Evolutionary conservation across 2,888 invertebrate species (phyloP), one percentile per base, ranked within the genome.

Genomic region (Coenonympha glycerion): DNA sequence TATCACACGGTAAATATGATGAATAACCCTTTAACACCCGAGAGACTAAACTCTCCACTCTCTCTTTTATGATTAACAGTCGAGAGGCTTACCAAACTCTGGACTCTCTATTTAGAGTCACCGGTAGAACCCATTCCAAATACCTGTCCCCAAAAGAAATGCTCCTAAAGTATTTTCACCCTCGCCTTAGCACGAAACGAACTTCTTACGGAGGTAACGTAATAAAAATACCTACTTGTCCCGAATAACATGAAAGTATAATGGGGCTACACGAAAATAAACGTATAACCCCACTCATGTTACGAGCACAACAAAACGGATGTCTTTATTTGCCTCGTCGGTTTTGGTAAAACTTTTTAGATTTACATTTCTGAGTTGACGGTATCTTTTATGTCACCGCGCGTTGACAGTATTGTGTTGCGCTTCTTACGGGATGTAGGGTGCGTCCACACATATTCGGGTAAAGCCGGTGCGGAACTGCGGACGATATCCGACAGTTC

Each of bases 331-430:
- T 22, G 39, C 39, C 6, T 39, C 34, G 24, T 33, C 19, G 24
- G 15, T 48, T 40, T 40, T 18, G 37, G 33, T 49, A 21, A 19
- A 50, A 41, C 37, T 47, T 36, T 19, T 49, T 15, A 48, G 37
- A 53, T 50, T 47, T 50, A 53, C 45, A 50, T 53, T 56, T 50
- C 47, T 47, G 42, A 49, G 49, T 56, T 56, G 55, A 56, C 49
- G 47, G 48, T 45, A 50, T 56, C 40, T 56, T 53, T 56, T 50
- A 53, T 53, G 56, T 56, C 53, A 42, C 50, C 56, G 39, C 53
- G 36, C 40, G 55, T 45, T 56, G 56, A 53, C 50, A 53, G 45
- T 36, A 50, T 47, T 52, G 47, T 49, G 21, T 31, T 26, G 53
- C 34, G 41, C 49, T 48, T 50, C 50, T 56, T 53, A 48, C 40